Evolutionary conservation across 2,797 vertebrate genomes (phyloP).

Genomic region (Acipenser transmontanus): DNA sequence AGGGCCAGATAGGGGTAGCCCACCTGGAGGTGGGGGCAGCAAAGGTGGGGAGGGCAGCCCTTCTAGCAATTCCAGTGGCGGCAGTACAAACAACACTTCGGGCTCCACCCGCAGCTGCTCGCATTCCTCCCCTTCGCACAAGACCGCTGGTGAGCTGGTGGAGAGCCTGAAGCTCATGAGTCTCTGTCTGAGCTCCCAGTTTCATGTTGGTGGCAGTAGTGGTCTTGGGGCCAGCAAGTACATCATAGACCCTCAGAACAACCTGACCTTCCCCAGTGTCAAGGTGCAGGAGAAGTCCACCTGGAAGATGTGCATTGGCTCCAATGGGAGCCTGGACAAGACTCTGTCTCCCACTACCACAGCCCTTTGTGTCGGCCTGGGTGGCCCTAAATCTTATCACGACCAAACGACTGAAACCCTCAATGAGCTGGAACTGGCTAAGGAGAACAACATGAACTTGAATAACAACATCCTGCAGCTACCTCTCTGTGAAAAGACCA

Average conservation of each 20-base stretch:
- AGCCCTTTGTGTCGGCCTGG: constrained; percentile 34
- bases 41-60: constrained; percentile 53
- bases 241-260: constrained; percentile 71
- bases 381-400: constrained; percentile 52
- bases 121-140: constrained; percentile 34
- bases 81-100: constrained; percentile 57
- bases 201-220: constrained; percentile 43
- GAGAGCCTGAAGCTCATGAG: constrained; percentile 91
- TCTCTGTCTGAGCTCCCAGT: constrained; percentile 82
- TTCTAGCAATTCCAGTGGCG: constrained; percentile 59
- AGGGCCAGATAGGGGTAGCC: constrained; percentile 73
- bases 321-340: constrained; percentile 58
- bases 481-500: constrained; percentile 97
- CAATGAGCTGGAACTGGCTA: constrained; percentile 66
- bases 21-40: constrained; percentile 50
- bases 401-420: constrained; percentile 66
- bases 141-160: constrained; percentile 74
- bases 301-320: constrained; percentile 89
- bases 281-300: constrained; percentile 84
- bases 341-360: constrained; percentile 45
- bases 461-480: constrained; percentile 88
- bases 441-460: constrained; percentile 74
- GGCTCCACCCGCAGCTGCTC: constrained; percentile 59
- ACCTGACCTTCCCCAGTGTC: constrained; percentile 70
- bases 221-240: constrained; percentile 49